phyloP scores from a whole-genome alignment of 37 sponge, comb jelly and placozoan genomes.

The Lycopodina hypogea region DNA sequence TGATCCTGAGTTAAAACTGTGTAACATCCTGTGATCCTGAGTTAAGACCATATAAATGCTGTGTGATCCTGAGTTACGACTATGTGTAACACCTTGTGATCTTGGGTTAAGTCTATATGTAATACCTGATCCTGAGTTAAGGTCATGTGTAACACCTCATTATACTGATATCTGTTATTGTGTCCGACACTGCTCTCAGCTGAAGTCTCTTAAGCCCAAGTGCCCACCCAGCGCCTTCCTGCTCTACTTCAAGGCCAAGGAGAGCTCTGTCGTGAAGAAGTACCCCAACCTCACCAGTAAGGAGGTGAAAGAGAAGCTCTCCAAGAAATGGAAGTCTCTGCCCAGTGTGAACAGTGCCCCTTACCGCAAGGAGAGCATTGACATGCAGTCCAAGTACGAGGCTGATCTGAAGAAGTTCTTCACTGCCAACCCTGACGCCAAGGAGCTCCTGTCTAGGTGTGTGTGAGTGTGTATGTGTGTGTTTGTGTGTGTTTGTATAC shows the following conservation, averaged over 20 bases:
- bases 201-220: constrained; percentile 34
- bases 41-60: too few species aligned
- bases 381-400: constrained; percentile 10
- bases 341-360: constrained; percentile 13
- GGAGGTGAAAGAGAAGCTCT: constrained; percentile 39
- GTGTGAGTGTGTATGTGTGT: not conserved
- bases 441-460: constrained; percentile 18
- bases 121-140: too few species aligned
- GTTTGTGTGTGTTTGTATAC: too few species aligned
- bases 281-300: constrained; percentile 35
- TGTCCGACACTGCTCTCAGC: too few species aligned
- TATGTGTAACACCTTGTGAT: too few species aligned
- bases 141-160: too few species aligned
- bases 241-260: constrained; percentile 54
- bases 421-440: constrained; percentile 54
- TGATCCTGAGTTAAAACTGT: too few species aligned
- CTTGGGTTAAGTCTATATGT: too few species aligned
- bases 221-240: constrained; percentile 46
- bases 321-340: constrained; percentile 46
- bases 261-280: constrained; percentile 29
- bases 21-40: too few species aligned
- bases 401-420: constrained; percentile 39
- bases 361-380: constrained; percentile 30
- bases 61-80: too few species aligned
- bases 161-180: too few species aligned